Evolutionary conservation across 2,888 invertebrate genomes (phyloP).

Genomic region (Erebia ligea): DNA sequence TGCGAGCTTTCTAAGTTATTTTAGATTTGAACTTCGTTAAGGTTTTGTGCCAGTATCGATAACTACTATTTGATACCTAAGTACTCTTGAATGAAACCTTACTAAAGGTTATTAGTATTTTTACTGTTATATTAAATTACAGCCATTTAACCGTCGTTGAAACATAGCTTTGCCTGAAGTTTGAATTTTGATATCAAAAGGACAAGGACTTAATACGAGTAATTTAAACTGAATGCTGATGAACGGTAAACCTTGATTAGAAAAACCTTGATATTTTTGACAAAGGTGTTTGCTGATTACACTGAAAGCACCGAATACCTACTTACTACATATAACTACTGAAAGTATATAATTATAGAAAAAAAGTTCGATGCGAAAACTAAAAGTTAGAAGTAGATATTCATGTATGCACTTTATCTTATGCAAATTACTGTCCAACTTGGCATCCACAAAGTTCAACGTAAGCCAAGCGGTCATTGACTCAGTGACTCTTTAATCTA

Average conservation of each 20-base stretch:
- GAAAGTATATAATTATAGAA: no score
- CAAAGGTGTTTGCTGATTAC: background rate
- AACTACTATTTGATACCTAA: background rate
- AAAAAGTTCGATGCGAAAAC: background rate
- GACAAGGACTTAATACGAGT: no score
- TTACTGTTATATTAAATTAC: no score
- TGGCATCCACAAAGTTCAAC: slow-evolving; percentile 25
- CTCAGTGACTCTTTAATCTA: slow-evolving; percentile 31
- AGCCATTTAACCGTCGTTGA: no score
- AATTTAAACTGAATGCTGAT: no score
- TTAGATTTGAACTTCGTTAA: background rate
- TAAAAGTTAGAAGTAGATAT: background rate
- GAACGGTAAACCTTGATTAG: no score
- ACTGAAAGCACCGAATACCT: no score
- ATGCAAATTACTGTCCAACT: slow-evolving; percentile 27
- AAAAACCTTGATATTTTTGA: no score
- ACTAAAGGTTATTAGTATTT: background rate
- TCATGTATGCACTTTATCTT: slow-evolving; percentile 13
- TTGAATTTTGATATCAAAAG: no score
- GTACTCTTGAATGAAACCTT: no score
- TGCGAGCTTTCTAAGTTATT: slow-evolving; percentile 22
- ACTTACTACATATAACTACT: no score
- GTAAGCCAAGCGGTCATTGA: slow-evolving; percentile 29
- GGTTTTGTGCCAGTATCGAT: background rate
- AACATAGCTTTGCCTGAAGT: no score